A percentile compares a stretch with the other conserved stretches of the same genome.
phyloP scores from a whole-genome alignment of 2,888 invertebrate species.

The Pyrrhia umbra region DNA sequence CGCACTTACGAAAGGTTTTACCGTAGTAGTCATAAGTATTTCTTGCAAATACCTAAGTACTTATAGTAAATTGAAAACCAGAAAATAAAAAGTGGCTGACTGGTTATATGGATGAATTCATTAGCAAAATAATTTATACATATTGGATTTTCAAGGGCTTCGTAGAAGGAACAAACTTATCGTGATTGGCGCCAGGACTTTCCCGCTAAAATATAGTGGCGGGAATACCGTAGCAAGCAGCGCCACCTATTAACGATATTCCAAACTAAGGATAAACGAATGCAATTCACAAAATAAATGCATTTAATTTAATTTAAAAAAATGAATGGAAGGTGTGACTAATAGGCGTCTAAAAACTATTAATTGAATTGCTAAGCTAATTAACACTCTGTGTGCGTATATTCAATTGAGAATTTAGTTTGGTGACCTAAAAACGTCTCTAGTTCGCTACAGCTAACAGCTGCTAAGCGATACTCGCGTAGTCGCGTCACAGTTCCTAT shows the following conservation, averaged over 20 bases:
- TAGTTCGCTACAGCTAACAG: background rate
- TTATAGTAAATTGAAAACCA: background rate
- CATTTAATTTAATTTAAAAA: background rate
- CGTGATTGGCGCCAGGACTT: background rate
- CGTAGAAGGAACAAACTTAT: background rate
- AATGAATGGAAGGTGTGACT: constrained; percentile 14
- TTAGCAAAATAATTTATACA: background rate
- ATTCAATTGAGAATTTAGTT: constrained; percentile 11
- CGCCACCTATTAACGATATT: background rate
- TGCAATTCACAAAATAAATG: background rate
- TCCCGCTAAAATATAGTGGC: constrained; percentile 12
- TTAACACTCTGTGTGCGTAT: constrained; percentile 8
- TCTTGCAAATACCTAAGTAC: background rate
- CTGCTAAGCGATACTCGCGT: background rate
- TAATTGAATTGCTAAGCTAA: constrained; percentile 22
- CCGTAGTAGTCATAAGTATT: background rate
- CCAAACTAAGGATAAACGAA: background rate
- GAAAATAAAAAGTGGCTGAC: background rate
- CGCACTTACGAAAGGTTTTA: constrained; percentile 6
- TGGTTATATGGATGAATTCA: background rate
- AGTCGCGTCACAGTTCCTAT: background rate
- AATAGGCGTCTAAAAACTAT: background rate
- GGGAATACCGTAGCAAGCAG: background rate
- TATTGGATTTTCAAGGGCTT: background rate
- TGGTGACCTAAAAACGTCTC: constrained; percentile 36